These are phyloP conservation scores for Hyles lineata DNA, from an alignment of 2,888 invertebrate genomes.

Conservation along the genomic window DNA sequence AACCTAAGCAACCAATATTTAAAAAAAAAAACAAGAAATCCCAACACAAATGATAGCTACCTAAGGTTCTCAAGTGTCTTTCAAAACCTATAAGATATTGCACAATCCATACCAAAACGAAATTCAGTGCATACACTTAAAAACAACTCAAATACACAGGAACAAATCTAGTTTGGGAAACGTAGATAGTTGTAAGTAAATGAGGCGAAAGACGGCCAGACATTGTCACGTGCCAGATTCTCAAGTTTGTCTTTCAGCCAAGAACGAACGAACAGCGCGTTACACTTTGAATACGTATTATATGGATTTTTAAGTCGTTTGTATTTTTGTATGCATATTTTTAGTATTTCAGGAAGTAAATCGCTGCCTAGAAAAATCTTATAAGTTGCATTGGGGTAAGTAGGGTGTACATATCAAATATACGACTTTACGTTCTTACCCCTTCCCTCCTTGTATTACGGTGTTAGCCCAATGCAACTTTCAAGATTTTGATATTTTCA, in stretches of 20 bases:
- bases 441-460: too few relatives aligned
- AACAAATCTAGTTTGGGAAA: background rate
- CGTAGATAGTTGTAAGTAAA: constrained; percentile 19
- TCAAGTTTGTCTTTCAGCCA: constrained; percentile 42
- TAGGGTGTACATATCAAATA: too few relatives aligned
- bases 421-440: too few relatives aligned
- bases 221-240: constrained; percentile 60
- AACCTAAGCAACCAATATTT: too few relatives aligned
- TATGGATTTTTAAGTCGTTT: background rate
- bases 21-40: too few relatives aligned
- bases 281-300: constrained; percentile 11
- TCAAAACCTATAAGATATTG: background rate
- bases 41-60: too few relatives aligned
- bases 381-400: too few relatives aligned
- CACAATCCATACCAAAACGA: background rate
- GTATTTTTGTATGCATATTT: background rate
- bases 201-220: constrained; percentile 28
- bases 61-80: too few relatives aligned
- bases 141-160: background rate
- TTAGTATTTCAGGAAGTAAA: background rate
- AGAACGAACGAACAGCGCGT: background rate
- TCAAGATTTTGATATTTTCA: background rate
- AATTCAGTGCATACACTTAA: background rate
- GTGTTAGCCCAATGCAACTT: too few relatives aligned
- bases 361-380: too few relatives aligned